These are phyloP conservation scores for Hycleus cichorii DNA, from an alignment of 1,140 invertebrate species.

Conservation along the genomic window DNA sequence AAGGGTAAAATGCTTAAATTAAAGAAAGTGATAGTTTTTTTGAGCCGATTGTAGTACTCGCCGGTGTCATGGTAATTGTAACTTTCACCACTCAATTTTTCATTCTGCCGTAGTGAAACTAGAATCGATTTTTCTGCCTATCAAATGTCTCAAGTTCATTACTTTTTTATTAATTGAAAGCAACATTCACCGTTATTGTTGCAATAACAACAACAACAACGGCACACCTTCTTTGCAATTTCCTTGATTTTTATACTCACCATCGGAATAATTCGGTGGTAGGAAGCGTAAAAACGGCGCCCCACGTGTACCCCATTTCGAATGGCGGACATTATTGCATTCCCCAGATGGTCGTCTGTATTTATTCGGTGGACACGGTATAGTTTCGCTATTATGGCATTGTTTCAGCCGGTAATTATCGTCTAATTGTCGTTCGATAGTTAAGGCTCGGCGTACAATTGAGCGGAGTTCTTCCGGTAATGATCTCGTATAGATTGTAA, in stretches of 20 bases:
- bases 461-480: constrained; percentile 30
- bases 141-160: not conserved
- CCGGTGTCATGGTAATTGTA: not conserved
- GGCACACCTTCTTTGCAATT: not conserved
- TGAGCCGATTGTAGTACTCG: not conserved
- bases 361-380: constrained; percentile 61
- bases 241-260: constrained; percentile 45
- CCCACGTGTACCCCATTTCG: constrained; percentile 79
- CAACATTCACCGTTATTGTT: not conserved
- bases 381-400: constrained; percentile 7
- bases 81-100: not conserved
- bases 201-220: not conserved
- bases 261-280: constrained; percentile 75
- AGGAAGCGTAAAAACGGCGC: constrained; percentile 75
- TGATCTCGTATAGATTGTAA: constrained; percentile 25
- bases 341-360: constrained; percentile 78
- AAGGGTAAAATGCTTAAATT: too few relatives aligned
- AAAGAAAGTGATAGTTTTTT: too few relatives aligned
- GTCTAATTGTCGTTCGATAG: constrained; percentile 17
- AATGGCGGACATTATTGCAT: constrained; percentile 91
- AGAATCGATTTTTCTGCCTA: too few relatives aligned
- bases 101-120: too few relatives aligned
- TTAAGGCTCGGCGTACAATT: constrained; percentile 25
- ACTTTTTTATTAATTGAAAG: not conserved
- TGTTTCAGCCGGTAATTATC: constrained; percentile 9